Percentiles rank a stretch among this genome's conserved stretches.
phyloP scores from a whole-genome alignment of 2,797 vertebrate species.

The Distichodus sexfasciatus region DNA sequence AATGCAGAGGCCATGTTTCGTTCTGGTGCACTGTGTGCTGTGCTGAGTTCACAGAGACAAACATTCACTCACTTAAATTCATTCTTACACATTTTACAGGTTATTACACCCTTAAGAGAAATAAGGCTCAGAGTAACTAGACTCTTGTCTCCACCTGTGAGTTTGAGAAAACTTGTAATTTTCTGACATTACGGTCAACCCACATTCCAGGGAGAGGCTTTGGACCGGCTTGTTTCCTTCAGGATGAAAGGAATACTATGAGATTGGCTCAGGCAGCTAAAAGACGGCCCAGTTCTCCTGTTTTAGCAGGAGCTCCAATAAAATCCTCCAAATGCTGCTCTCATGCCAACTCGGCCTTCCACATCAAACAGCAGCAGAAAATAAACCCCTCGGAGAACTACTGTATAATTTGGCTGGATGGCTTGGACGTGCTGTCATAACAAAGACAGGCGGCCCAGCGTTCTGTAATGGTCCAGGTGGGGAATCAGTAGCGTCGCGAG shows the following conservation, averaged over 20 bases:
- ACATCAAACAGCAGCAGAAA: not conserved
- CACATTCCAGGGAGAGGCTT: not conserved
- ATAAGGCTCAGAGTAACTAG: not conserved
- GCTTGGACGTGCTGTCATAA: constrained; percentile 16
- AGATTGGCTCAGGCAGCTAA: not conserved
- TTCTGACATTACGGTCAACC: not conserved
- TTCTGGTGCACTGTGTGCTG: too few relatives aligned
- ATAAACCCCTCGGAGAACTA: constrained; percentile 13
- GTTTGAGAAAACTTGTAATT: constrained; percentile 3
- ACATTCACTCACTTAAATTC: too few relatives aligned
- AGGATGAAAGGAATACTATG: not conserved
- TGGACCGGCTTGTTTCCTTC: not conserved
- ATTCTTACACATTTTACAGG: too few relatives aligned
- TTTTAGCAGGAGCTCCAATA: constrained; percentile 15
- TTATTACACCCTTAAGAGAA: too few relatives aligned
- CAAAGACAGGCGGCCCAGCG: constrained; percentile 14
- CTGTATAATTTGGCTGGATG: constrained; percentile 23
- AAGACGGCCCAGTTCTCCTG: constrained; percentile 8
- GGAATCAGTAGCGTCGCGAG: constrained; percentile 25
- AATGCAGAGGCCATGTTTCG: too few relatives aligned
- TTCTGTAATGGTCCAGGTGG: constrained; percentile 31
- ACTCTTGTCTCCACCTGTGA: not conserved
- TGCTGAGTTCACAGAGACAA: too few relatives aligned
- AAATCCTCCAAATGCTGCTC: constrained; percentile 11
- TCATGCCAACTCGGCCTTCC: constrained; percentile 11